Conservation (phyloP, 2,888 invertebrate genomes). For the Cremastobaeus sp. region DNA sequence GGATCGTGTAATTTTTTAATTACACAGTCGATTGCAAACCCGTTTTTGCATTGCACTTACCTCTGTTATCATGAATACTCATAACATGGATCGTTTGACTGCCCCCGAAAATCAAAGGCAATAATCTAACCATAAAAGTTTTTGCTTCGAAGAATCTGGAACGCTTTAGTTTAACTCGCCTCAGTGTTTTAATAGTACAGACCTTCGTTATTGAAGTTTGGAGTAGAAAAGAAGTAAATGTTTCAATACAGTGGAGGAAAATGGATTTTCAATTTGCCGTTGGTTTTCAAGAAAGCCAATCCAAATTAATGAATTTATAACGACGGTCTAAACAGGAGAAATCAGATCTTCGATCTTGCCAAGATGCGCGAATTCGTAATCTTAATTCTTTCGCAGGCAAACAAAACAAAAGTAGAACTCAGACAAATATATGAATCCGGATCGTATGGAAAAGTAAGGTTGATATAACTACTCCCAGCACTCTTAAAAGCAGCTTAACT, state of each 20-base stretch:
- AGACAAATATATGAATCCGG: slow-evolving; percentile 20
- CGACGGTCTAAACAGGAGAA: too few relatives aligned
- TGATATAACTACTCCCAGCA: slow-evolving; percentile 55
- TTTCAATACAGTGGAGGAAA: not conserved
- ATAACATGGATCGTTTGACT: slow-evolving; percentile 36
- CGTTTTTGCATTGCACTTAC: slow-evolving; percentile 31
- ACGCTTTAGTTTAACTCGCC: slow-evolving; percentile 25
- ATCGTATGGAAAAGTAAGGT: slow-evolving; percentile 37
- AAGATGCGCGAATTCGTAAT: too few relatives aligned
- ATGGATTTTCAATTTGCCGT: too few relatives aligned
- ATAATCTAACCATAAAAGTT: slow-evolving; percentile 44
- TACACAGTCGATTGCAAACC: not conserved
- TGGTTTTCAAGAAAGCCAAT: too few relatives aligned
- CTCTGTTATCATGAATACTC: slow-evolving; percentile 33
- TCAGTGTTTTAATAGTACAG: slow-evolving; percentile 17
- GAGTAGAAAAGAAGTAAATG: not conserved
- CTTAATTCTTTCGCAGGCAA: slow-evolving; percentile 3
- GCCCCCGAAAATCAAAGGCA: slow-evolving; percentile 18
- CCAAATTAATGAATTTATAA: too few relatives aligned
- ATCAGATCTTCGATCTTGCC: too few relatives aligned
- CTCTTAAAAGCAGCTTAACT: slow-evolving; percentile 77
- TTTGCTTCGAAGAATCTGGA: slow-evolving; percentile 25
- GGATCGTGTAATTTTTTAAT: too few relatives aligned
- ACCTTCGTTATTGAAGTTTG: too few relatives aligned
- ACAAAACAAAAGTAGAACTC: slow-evolving; percentile 23